Evolutionary conservation across 1,140 invertebrate species (phyloP), one percentile per base, ranked within the genome.

Genomic region (Aethina tumida): DNA sequence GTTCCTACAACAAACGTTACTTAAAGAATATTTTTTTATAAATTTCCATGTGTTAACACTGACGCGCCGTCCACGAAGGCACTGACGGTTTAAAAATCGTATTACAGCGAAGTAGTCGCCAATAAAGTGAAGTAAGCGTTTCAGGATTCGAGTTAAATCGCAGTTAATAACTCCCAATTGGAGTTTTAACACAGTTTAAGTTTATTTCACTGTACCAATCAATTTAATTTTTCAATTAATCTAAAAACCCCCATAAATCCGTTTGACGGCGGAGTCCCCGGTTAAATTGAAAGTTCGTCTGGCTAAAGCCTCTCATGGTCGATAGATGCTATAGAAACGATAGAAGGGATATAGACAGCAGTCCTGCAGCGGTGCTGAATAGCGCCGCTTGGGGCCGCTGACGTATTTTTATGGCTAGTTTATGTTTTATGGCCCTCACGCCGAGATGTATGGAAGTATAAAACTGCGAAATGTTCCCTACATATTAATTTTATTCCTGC

Each of bases 401-500:
- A 17, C 19, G 35, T 16, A 18, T 22, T 39, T 49, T 49, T 46
- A 49, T 45, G 35, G 40, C 44, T 39, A 42, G 43, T 50, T 50
- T 46, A 50, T 43, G 38, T 45, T 50, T 50, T 50, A 50, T 40
- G 39, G 42, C 47, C 38, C 35, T 31, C 39, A 37, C 28, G 33
- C 34, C 19, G 34, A 43, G 35, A 43, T 34, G 29, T 39, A 39
- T 39, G 32, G 39, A 43, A 41, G 44, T 50, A 46, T 43, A 50
- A 50, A 50, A 50, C 37, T 46, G 43, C 36, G 35, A 50, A 50
- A 46, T 46, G 40, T 39, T 50, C 35, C 30, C 47, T 50, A 41
- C 44, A 39, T 50, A 45, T 50, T 46, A 50, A 50, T 50, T 43
- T 46, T 50, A 46, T 37, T 42, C 35, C 34, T 46, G 47, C 47